Percentiles rank a stretch among this genome's conserved stretches.
Evolutionary conservation across 2,888 invertebrate species (phyloP).

Genomic region (Meganola albula): DNA sequence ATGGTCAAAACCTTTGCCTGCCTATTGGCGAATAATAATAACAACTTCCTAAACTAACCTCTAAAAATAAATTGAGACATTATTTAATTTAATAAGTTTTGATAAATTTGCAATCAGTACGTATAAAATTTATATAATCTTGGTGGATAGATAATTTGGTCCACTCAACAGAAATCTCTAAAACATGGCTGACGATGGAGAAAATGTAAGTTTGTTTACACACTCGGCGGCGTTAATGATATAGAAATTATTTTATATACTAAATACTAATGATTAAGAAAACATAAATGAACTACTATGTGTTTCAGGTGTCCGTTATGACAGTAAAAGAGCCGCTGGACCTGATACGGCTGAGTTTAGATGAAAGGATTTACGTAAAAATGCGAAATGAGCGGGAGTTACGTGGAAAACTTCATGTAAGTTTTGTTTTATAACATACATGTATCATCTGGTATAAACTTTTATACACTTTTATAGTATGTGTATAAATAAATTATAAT

Average conservation of each 20-base stretch:
- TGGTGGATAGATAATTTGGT: not conserved
- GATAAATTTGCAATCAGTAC: too few species aligned
- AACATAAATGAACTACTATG: slow-evolving; percentile 11
- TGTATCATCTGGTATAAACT: too few species aligned
- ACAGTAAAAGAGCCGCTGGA: slow-evolving; percentile 99
- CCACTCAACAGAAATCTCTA: not conserved
- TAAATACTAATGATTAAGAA: not conserved
- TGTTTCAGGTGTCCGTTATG: slow-evolving; percentile 86
- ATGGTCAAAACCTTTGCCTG: too few species aligned
- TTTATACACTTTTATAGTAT: too few species aligned
- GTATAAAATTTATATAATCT: not conserved
- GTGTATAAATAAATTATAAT: too few species aligned
- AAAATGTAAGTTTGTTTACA: slow-evolving; percentile 67
- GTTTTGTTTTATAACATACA: too few species aligned
- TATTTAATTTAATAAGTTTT: too few species aligned
- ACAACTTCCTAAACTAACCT: too few species aligned
- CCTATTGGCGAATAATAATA: too few species aligned
- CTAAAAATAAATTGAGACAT: too few species aligned
- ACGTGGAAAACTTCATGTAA: slow-evolving; percentile 95
- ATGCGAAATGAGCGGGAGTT: slow-evolving; percentile 99
- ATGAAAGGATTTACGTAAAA: slow-evolving; percentile 99
- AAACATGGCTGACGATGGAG: slow-evolving; percentile 66
- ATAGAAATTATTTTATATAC: not conserved
- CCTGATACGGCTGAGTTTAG: slow-evolving; percentile 96
- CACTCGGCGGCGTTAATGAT: not conserved